Evolutionary conservation across 2,888 invertebrate species (phyloP).

Genomic region (Piscicola geometra): DNA sequence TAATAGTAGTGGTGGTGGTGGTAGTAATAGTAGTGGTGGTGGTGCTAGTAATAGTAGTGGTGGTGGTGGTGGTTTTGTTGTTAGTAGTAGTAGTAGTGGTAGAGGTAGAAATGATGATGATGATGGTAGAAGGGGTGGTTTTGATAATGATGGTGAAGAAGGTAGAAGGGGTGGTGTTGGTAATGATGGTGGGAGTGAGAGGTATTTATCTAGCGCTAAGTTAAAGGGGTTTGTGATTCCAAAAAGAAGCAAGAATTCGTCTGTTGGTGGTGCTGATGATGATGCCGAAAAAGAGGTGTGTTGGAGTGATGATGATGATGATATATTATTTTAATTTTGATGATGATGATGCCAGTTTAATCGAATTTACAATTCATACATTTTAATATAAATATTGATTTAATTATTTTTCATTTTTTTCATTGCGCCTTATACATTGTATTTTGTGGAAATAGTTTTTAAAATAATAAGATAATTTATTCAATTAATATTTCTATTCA

Average conservation of each 20-base stretch:
- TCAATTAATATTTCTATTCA: no score
- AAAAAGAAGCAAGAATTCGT: background rate
- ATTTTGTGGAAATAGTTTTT: no score
- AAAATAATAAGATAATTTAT: no score
- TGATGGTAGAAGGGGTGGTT: background rate
- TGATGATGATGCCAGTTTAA: no score
- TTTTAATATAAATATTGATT: no score
- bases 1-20: constrained; percentile 4
- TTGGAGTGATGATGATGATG: no score
- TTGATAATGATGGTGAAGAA: background rate
- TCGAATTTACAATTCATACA: no score
- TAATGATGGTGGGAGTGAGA: background rate
- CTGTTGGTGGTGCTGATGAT: no score
- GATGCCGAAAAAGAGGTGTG: no score
- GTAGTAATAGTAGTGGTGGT: background rate
- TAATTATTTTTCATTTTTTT: no score
- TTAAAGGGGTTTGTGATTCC: constrained; percentile 5
- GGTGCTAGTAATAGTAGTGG: background rate
- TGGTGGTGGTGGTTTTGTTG: background rate
- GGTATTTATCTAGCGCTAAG: background rate
- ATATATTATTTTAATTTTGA: no score
- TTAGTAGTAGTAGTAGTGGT: background rate
- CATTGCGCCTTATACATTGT: no score
- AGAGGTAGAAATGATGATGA: background rate
- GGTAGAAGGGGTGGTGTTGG: background rate